phyloP scores from a whole-genome alignment of 2,797 vertebrate species.

The Scomberomorus guttatus region DNA sequence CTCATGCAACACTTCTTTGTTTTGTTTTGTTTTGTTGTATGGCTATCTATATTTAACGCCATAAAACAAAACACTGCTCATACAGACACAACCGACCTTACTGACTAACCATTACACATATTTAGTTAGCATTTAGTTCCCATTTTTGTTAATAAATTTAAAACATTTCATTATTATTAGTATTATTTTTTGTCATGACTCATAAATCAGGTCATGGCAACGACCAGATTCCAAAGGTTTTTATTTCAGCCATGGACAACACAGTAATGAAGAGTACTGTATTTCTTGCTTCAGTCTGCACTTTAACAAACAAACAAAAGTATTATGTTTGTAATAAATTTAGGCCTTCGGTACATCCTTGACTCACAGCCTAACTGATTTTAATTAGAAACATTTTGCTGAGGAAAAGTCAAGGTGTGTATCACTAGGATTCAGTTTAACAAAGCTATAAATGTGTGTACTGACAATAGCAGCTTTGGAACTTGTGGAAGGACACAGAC shows the following conservation, averaged over 20 bases:
- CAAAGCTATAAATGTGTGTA: background rate
- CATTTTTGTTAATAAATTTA: no score
- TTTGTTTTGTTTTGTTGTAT: no score
- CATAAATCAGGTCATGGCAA: background rate
- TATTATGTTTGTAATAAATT: background rate
- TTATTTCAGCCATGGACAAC: background rate
- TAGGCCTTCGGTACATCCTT: background rate
- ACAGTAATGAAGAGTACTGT: no score
- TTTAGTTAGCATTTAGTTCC: no score
- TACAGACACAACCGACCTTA: no score
- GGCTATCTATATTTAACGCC: no score
- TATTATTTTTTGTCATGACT: no score
- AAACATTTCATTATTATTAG: no score
- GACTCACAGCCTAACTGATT: background rate
- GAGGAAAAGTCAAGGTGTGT: background rate
- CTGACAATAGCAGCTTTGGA: background rate
- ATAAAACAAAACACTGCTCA: no score
- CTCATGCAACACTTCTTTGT: no score
- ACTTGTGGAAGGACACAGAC: constrained; percentile 2
- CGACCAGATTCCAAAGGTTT: background rate
- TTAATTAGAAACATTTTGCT: background rate
- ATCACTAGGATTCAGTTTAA: constrained; percentile 9
- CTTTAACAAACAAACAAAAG: background rate
- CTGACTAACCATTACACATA: no score
- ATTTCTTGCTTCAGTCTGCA: background rate